Base-by-base conservation (phyloP, 2,113 vertebrate genomes). In the Coptodon bakossiorum region DNA sequence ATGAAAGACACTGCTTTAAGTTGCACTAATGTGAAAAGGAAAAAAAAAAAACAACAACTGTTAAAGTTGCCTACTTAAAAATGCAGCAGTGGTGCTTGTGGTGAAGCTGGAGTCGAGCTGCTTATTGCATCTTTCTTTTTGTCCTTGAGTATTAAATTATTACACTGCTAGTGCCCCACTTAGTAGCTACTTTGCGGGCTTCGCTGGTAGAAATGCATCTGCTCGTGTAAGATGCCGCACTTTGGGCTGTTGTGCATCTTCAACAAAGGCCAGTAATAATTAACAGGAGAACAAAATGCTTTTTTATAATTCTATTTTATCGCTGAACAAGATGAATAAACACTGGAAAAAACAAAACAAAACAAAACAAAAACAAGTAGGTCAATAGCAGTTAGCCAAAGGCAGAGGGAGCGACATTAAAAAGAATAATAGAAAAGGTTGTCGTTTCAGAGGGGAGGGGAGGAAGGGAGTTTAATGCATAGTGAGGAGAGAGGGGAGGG, bases 371-470 rank as follows among this genome's bases (percentile, higher is more conserved):
- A 95, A 96, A 94, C 94, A 96, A 96, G 95, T 95, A 92, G 95
- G 96, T 96, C 95, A 90, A 92, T 93, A 93, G 93, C 88, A 88
- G 91, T 88, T 93, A 93, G 95, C 96, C 95, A 87, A 94, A 93
- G 95, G 96, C 95, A 93, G 59, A 86, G 86, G 83, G 91, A 94
- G 91, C 89, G 59, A 96, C 95, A 95, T 95, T 95, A 96, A 96
- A 96, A 96, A 96, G 96, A 96, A 96, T 96, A 91, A 93, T 93
- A 95, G 92, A 96, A 93, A 94, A 96, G 95, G 94, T 94, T 94
- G 94, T 93, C 93, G 89, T 94, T 92, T 93, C 88, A 91, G 90
- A 90, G 91, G 92, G 92, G 93, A 88, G 88, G 87, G 89, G 80
- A 78, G 43, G 71, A 48, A 78, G 71, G 93, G 87, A 88, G 93